phyloP scores from a whole-genome alignment of 2,797 vertebrate genomes.

The Nannoperca australis region DNA sequence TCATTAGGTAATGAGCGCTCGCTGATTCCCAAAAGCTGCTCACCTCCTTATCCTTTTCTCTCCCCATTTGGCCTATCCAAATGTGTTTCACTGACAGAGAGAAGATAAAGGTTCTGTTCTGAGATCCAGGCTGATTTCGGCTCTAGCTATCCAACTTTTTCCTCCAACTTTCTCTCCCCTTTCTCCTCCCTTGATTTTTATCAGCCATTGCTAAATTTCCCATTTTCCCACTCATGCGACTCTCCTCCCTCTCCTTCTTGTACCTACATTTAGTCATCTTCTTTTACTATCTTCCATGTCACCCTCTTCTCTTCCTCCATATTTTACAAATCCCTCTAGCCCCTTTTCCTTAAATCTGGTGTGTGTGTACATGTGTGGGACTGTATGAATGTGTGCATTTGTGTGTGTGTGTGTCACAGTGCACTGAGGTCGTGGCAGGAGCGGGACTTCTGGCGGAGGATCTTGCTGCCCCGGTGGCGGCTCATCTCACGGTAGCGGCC shows the following conservation, averaged over 20 bases:
- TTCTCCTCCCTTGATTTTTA: neutral
- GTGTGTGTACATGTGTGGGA: slow-evolving; percentile 47
- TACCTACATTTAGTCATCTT: neutral
- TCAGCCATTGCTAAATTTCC: neutral
- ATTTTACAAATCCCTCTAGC: neutral
- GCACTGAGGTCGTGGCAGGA: slow-evolving; percentile 95
- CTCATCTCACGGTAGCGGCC: slow-evolving; percentile 84
- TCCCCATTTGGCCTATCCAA: slow-evolving; percentile 13
- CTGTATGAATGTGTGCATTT: slow-evolving; percentile 22
- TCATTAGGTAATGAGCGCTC: slow-evolving; percentile 45
- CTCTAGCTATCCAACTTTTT: slow-evolving; percentile 44
- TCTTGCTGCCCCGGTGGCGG: slow-evolving; percentile 86
- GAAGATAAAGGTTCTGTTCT: slow-evolving; percentile 18
- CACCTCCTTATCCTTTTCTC: slow-evolving; percentile 29
- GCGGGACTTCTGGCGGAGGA: slow-evolving; percentile 93
- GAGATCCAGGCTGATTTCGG: slow-evolving; percentile 10
- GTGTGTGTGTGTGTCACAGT: slow-evolving; percentile 76
- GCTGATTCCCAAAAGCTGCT: slow-evolving; percentile 30
- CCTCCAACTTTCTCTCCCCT: neutral
- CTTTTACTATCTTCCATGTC: neutral
- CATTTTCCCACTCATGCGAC: slow-evolving; percentile 31
- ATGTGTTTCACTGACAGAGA: slow-evolving; percentile 23
- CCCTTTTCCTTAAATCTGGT: slow-evolving; percentile 20
- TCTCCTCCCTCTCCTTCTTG: slow-evolving; percentile 22
- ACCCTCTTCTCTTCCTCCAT: neutral